These are phyloP conservation scores for Euplexia lucipara DNA, from an alignment of 2,888 invertebrate genomes.

Conservation along the genomic window DNA sequence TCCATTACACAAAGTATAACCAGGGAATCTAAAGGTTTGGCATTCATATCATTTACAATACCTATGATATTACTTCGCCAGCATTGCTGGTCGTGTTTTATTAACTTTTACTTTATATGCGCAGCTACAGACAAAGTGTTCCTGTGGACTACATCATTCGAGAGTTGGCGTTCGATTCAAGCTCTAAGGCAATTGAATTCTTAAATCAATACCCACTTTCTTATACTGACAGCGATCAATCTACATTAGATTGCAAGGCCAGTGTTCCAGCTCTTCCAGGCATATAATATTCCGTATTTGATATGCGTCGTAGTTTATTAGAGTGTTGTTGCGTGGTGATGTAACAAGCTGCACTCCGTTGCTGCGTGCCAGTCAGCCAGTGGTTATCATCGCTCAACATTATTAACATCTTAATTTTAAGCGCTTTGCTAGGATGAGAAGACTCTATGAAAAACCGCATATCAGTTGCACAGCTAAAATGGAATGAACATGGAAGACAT, in stretches of 20 bases:
- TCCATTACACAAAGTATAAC: slow-evolving; percentile 21
- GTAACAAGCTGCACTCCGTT: slow-evolving; percentile 77
- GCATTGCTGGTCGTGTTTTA: slow-evolving; percentile 82
- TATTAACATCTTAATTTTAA: slow-evolving; percentile 82
- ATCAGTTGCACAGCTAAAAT: slow-evolving; percentile 75
- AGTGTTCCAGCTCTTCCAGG: slow-evolving; percentile 91
- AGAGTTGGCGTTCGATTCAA: slow-evolving; percentile 97
- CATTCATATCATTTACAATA: slow-evolving; percentile 1
- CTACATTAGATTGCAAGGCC: slow-evolving; percentile 97
- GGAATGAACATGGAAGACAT: slow-evolving; percentile 56
- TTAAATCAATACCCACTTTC: slow-evolving; percentile 95
- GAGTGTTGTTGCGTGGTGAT: slow-evolving; percentile 85
- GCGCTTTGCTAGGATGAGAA: slow-evolving; percentile 83
- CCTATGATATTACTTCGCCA: slow-evolving; percentile 67
- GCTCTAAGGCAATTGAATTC: slow-evolving; percentile 96
- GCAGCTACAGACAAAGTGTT: slow-evolving; percentile 98
- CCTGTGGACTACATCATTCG: slow-evolving; percentile 96
- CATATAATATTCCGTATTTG: slow-evolving; percentile 89
- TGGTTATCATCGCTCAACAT: slow-evolving; percentile 73
- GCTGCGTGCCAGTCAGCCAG: slow-evolving; percentile 67
- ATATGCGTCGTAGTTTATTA: slow-evolving; percentile 82
- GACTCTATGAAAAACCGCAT: slow-evolving; percentile 71
- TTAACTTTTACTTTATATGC: slow-evolving; percentile 89
- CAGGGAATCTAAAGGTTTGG: neutral
- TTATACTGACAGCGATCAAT: slow-evolving; percentile 93